Evolutionary conservation across 2,888 invertebrate genomes (phyloP).

Genomic region (Proisotoma minuta): DNA sequence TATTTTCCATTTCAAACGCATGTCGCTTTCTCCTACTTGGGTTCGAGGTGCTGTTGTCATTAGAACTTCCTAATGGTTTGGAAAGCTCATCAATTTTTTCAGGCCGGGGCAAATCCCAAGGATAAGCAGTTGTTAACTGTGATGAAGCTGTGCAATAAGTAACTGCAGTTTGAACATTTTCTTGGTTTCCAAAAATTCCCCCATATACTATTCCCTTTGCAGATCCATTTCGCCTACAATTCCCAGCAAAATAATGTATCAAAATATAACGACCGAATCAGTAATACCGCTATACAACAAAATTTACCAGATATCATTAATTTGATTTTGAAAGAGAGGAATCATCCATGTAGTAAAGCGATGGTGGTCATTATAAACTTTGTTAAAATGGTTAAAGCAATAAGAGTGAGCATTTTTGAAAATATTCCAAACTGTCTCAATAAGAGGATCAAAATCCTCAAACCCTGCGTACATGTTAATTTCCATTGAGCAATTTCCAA

Average conservation of each 20-base stretch:
- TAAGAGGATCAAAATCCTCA: constrained; percentile 26
- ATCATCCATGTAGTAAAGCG: constrained; percentile 36
- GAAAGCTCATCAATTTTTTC: background rate
- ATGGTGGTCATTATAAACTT: constrained; percentile 36
- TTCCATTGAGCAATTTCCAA: constrained; percentile 13
- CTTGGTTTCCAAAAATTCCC: constrained; percentile 36
- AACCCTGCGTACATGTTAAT: constrained; percentile 9
- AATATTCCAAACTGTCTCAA: constrained; percentile 42
- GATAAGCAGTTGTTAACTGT: constrained; percentile 31
- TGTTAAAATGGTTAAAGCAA: constrained; percentile 32
- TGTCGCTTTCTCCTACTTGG: background rate
- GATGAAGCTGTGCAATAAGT: constrained; percentile 32
- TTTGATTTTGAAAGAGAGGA: constrained; percentile 37
- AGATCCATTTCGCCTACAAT: constrained; percentile 18
- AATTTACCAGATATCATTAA: constrained; percentile 35
- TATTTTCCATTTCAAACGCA: background rate
- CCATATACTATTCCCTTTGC: constrained; percentile 21
- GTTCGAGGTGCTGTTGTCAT: no score
- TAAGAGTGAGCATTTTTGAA: constrained; percentile 36
- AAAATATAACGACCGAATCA: background rate
- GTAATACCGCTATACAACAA: background rate
- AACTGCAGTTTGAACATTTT: constrained; percentile 25
- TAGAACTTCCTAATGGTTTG: no score
- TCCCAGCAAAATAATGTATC: background rate
- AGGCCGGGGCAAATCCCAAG: constrained; percentile 36